A percentile compares a stretch with the other conserved stretches of the same genome.
Conservation (phyloP, 1,140 invertebrate species). For the Limonius californicus region DNA sequence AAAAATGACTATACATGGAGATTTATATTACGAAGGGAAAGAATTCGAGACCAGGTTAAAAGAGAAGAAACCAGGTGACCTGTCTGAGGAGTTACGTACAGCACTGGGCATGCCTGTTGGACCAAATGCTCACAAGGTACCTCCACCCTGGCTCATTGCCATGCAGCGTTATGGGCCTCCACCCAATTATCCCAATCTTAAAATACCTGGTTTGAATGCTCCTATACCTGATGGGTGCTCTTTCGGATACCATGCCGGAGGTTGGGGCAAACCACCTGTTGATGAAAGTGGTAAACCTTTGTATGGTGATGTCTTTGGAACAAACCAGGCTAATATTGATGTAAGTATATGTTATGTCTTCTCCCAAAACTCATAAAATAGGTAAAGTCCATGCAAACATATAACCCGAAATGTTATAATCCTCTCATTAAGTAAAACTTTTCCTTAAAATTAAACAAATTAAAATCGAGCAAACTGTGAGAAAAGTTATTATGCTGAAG, state of each 20-base stretch:
- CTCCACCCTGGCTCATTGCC: conserved; percentile 99
- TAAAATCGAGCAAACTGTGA: no score
- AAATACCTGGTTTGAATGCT: conserved; percentile 91
- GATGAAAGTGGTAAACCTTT: conserved; percentile 96
- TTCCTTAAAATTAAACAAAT: no score
- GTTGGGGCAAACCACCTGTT: conserved; percentile 99
- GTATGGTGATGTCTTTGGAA: conserved; percentile 98
- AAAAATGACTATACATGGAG: conserved; percentile 97
- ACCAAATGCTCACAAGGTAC: conserved; percentile 80
- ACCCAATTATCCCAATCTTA: conserved; percentile 97
- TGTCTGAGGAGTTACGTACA: conserved; percentile 92
- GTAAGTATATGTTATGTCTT: conserved; percentile 47
- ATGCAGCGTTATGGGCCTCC: conserved; percentile 99
- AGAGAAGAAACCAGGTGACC: conserved; percentile 97
- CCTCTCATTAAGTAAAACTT: no score
- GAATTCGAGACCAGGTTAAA: conserved; percentile 97
- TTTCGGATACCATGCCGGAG: conserved; percentile 98
- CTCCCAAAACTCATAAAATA: no score
- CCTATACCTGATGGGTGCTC: conserved; percentile 94
- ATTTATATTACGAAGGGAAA: conserved; percentile 99
- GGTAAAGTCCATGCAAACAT: no score
- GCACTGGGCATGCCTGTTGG: conserved; percentile 99
- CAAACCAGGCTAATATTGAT: conserved; percentile 58
- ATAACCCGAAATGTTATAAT: no score
- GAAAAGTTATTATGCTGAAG: no score